Evolutionary conservation across 2,888 invertebrate species (phyloP), one percentile per base, ranked within the genome.

Genomic region (Pedicia rivosa): DNA sequence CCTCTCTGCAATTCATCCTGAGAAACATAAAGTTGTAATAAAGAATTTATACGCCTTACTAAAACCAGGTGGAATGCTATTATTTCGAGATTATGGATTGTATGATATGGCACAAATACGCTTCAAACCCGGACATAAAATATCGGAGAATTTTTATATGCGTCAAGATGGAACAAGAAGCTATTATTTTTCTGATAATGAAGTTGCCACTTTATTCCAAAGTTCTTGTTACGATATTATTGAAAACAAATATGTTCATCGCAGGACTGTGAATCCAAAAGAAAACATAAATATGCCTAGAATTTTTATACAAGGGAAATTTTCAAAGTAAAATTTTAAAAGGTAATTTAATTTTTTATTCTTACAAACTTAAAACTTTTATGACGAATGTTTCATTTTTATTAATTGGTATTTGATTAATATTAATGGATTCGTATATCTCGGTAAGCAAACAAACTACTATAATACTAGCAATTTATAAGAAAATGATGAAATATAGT

Each of bases 101-200:
- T 82, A 91, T 52, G 97, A 97, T 56, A 88, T 95, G 81, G 88
- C 97, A 0, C 94, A 95, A 65, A 54, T 97, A 35, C 67, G 97
- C 24, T 98, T 98, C 55, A 82, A 86, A 43, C 74, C 88, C 0
- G 94, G 92, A 0, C 79, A 87, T 53, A 94, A 95, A 59, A 82
- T 97, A 35, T 61, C 74, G 0, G 91, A 95, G 3, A 86, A 91
- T 55, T 83, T 92, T 48, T 98, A 97, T 55, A 83, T 90, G 69
- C 65, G 97, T 13, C 95, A 95, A 58, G 97, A 98, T 70, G 94
- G 94, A 2, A 97, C 95, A 0, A 74, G 91, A 46, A 77, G 78
- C 44, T 90, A 83, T 53, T 90, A 82, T 51, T 90, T 86, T 52
- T 72, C 79, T 0, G 63, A 72, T 47, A 78, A 83, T 27, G 77